phyloP scores from a whole-genome alignment of 2,888 invertebrate genomes.

The Cephus nigrinus region DNA sequence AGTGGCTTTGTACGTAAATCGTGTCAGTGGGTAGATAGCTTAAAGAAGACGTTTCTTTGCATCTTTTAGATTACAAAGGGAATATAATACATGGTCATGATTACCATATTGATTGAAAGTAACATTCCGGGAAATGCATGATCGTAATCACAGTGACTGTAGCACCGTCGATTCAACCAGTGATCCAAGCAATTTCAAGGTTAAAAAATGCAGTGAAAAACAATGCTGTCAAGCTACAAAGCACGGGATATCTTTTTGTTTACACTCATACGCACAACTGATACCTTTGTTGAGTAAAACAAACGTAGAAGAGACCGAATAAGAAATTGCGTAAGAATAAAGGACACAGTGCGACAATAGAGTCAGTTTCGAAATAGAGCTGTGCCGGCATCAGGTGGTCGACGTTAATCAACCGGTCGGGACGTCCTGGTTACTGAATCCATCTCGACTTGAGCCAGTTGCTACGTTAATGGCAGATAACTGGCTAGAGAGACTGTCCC shows the following conservation, averaged over 20 bases:
- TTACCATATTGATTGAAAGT: slow-evolving; percentile 22
- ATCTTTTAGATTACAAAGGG: too few species aligned
- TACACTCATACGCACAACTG: too few species aligned
- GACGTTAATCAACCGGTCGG: slow-evolving; percentile 44
- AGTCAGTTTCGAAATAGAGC: slow-evolving; percentile 8
- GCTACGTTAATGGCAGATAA: background rate
- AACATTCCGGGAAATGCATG: slow-evolving; percentile 23
- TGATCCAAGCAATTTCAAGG: slow-evolving; percentile 27
- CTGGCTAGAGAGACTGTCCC: slow-evolving; percentile 18
- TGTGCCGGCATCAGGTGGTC: slow-evolving; percentile 45
- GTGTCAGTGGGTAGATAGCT: too few species aligned
- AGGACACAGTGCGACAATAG: too few species aligned
- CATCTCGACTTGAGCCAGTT: slow-evolving; percentile 23
- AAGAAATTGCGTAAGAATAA: too few species aligned
- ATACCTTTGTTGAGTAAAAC: too few species aligned
- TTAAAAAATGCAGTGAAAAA: slow-evolving; percentile 23
- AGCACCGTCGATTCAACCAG: slow-evolving; percentile 29
- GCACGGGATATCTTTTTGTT: background rate
- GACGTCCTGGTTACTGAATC: slow-evolving; percentile 28
- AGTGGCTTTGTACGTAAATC: too few species aligned
- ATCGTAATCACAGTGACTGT: slow-evolving; percentile 28
- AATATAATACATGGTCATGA: too few species aligned
- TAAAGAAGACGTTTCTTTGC: too few species aligned
- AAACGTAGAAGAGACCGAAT: too few species aligned
- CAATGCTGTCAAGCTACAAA: slow-evolving; percentile 8